Base-by-base conservation (phyloP, 2,113 vertebrate genomes). In the Ptilonorhynchus violaceus region DNA sequence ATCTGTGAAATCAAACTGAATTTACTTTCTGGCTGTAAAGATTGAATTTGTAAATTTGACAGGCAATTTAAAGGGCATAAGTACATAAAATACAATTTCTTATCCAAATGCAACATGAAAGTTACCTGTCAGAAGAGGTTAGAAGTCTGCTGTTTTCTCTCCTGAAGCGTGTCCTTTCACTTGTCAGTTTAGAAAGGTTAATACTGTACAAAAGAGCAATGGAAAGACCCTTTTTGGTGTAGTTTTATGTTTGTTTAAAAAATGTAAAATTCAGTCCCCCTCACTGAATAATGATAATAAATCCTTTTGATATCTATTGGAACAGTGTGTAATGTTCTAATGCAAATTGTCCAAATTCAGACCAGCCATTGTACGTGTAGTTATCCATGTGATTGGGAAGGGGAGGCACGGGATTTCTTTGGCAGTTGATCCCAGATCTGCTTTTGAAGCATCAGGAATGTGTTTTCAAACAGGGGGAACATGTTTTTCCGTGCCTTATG, bases 181-280 rank as follows among this genome's bases (percentile, higher is more conserved):
- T 98, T 99, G 98, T 99, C 98, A 98, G 98, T 98, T 98, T 98
- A 97, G 96, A 99, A 99, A 99, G 98, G 98, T 99, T 99, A 98
- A 98, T 92, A 94, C 94, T 98, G 93, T 97, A 98, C 98, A 96
- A 98, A 94, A 97, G 96, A 97, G 95, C 97, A 98, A 88, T 91
- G 94, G 97, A 98, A 98, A 96, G 82, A 96, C 97, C 97, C 95
- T 98, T 98, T 98, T 97, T 98, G 97, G 86, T 97, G 89, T 95
- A 96, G 88, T 92, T 98, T 97, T 92, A 19, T 97, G 97, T 88
- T 96, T 97, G 98, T 96, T 98, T 96, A 78, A 27, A 79, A 50
- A 75, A 49, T 21, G 41, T 4, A 18, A 22, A 35, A 35, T 6
- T 79, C 39, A 35, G 5, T 47, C 13, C 3, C 4, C 2, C 14